Base-by-base conservation (phyloP, 2,797 vertebrate species). In the Girardinus metallicus region DNA sequence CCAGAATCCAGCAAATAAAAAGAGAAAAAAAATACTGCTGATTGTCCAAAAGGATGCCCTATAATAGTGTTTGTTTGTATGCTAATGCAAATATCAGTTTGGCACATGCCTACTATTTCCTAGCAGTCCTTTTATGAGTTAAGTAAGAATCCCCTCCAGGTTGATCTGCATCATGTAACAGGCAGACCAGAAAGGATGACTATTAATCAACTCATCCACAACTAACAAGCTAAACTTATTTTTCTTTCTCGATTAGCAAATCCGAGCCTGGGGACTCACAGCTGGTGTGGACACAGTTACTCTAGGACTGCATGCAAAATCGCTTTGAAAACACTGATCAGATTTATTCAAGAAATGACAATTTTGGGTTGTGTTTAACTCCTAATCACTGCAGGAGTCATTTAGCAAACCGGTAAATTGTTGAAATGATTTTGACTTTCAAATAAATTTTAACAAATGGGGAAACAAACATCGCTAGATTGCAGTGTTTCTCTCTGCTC, bases 21-120 rank as follows among this genome's bases (percentile, higher is more conserved):
- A 88, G 41, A 26, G 2, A 90, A 60, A 13, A 60, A 15, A 7
- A 83, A 80, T 77, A 44, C 83, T 80, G 72, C 71, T 76, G 73
- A 31, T 64, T 34, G 80, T 91, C 80, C 82, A 85, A 68, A 43
- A 77, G 74, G 79, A 77, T n/a, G 39, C 82, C 71, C 81, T 51
- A 66, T 86, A 76, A 87, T 84, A 79, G 86, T 89, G 74, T 86
- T 91, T 84, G 93, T 96, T 96, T 96, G 96, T 95, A 95, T 96
- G 96, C 95, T 94, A 95, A 96, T 96, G 93, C 93, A 88, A 96
- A 96, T 95, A 94, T 94, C 93, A 89, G 91, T 93, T 95, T 88
- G 94, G 84, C 81, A 91, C 81, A 81, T 81, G 81, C 86, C 89
- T 87, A 82, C 83, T 92, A 83, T 95, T 93, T 94, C 84, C 87